phyloP scores from a whole-genome alignment of 2,113 vertebrate species.

The Thamnophis sirtalis region DNA sequence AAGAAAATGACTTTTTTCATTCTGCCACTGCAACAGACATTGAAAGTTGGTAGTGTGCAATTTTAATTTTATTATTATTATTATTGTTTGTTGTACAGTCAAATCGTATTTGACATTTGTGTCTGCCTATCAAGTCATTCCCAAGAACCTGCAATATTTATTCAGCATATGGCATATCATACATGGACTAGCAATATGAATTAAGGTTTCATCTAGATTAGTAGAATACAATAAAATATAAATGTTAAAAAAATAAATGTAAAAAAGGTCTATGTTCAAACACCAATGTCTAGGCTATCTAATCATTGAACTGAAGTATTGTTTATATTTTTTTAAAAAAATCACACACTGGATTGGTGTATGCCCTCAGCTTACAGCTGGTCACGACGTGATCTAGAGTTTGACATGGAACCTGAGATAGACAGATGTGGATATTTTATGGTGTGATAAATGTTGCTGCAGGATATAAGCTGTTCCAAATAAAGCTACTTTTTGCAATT shows the following conservation, averaged over 20 bases:
- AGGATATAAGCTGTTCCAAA: not conserved
- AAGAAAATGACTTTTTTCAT: slow-evolving; percentile 63
- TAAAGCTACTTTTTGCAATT: not conserved
- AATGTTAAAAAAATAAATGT: not conserved
- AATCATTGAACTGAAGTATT: not conserved
- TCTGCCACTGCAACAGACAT: slow-evolving; percentile 42
- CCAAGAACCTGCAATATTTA: not conserved
- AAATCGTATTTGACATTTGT: not conserved
- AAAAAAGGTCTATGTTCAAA: not conserved
- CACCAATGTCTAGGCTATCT: not conserved
- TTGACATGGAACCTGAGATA: not conserved
- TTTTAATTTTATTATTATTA: not conserved
- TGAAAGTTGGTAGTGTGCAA: not conserved
- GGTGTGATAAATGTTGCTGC: not conserved
- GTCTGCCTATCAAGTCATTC: not conserved
- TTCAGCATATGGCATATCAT: not conserved
- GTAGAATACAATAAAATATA: not conserved
- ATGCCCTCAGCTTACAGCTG: not conserved
- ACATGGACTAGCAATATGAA: not conserved
- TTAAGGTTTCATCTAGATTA: not conserved
- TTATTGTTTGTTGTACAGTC: not conserved
- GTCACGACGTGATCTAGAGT: not conserved
- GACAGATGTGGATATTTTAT: not conserved
- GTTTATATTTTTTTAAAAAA: not conserved
- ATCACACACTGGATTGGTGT: not conserved